Evolutionary conservation across 2,888 invertebrate genomes (phyloP), one percentile per base, ranked within the genome.

Genomic region (Caenorhabditis afra): DNA sequence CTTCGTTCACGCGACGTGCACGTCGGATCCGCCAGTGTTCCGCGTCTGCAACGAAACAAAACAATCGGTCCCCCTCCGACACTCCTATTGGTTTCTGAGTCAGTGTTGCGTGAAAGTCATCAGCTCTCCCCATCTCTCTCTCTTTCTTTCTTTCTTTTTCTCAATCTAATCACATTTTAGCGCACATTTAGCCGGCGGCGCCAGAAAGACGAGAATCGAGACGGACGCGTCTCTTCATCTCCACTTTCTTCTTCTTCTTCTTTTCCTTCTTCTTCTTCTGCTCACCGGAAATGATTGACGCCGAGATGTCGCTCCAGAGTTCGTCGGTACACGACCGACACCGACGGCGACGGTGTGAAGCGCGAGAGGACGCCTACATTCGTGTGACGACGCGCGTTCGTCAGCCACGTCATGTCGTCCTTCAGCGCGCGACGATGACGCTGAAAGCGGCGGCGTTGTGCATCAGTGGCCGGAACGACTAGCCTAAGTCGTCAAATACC

Each of bases 11-110:
- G 80, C 37, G 82, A 83, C 64, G 87, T 87, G 66, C 86, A 87
- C n/a, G 89, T 90, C 14, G 89, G 89, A 82, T 89, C 89, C 23
- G 89, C 89, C n/a, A 89, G 81, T 7, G 89, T 89, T 20, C 89
- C 89, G 29, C 89, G 70, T 50, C 89, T 85, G 70, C 49, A 82
- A 77, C 14, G 7, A 44, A 23, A 20, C 14, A n/a, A n/a, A n/a
- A n/a, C n/a, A n/a, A n/a, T n/a, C n/a, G 5, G 11, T 37, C 23
- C 18, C 29, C n/a, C 10, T 22, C 11, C 50, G 29, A 22, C 18
- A 11, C 22, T 35, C 41, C 29, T 12, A 29, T 29, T 7, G 29
- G 4, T 29, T 29, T 29, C 29, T 29, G 29, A 29, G 41, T 14
- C 14, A 47, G 41, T 39, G 37, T 59, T 58, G 52, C 49, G 45